Conservation (phyloP, 2,113 vertebrate species). For the Nesoenas mayeri region DNA sequence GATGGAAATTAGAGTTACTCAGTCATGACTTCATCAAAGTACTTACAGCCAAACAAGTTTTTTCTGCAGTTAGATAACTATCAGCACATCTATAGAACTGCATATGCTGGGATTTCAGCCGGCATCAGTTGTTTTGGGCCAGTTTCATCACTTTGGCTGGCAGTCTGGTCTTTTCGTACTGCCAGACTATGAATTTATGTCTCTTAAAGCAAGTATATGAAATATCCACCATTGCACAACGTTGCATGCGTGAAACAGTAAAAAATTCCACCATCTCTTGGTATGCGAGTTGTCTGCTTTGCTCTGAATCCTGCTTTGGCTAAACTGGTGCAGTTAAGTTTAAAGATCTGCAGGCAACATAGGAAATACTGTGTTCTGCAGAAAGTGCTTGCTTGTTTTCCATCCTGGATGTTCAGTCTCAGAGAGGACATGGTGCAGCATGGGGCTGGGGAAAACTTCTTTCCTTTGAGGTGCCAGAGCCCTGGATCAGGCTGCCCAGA, state of each 20-base stretch:
- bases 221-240: background rate
- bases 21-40: background rate
- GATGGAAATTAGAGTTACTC: background rate
- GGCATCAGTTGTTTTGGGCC: background rate
- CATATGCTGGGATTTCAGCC: background rate
- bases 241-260: background rate
- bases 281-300: background rate
- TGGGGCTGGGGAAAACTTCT: background rate
- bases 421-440: background rate
- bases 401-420: background rate
- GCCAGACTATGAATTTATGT: background rate
- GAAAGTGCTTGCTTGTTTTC: background rate
- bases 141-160: background rate
- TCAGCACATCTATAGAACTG: background rate
- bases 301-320: background rate
- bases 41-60: background rate
- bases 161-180: background rate
- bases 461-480: too few relatives aligned
- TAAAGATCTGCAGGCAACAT: background rate
- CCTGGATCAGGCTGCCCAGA: too few relatives aligned
- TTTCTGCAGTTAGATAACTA: background rate
- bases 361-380: background rate
- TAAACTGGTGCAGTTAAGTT: background rate
- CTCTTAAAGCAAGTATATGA: background rate
- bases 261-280: background rate